These are phyloP conservation scores for Crambe crambe DNA, from an alignment of 37 sponge, comb jelly and placozoan genomes.

Conservation along the genomic window DNA sequence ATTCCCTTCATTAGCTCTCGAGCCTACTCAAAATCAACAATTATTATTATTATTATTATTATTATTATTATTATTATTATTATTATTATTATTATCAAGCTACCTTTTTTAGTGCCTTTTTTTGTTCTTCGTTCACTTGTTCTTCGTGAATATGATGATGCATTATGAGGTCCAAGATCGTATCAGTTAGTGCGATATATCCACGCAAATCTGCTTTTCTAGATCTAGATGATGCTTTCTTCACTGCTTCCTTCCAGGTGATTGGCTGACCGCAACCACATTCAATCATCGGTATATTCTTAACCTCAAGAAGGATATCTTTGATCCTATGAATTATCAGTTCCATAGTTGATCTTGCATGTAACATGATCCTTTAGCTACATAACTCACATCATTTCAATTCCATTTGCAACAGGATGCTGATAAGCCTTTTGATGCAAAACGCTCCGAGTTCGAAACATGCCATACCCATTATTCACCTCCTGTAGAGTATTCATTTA, in stretches of 20 bases:
- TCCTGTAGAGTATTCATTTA: constrained; percentile 15
- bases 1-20: no score
- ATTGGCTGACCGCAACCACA: background rate
- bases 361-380: background rate
- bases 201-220: background rate
- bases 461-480: constrained; percentile 1
- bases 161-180: background rate
- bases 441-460: constrained; percentile 20
- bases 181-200: background rate
- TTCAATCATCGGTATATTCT: background rate
- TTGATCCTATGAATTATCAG: background rate
- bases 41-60: no score
- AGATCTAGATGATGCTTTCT: background rate
- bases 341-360: background rate
- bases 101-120: no score
- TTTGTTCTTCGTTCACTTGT: no score
- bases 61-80: no score
- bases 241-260: background rate
- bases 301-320: background rate
- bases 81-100: no score
- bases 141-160: no score
- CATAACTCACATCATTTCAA: constrained; percentile 24
- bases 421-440: constrained; percentile 29
- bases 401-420: background rate
- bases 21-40: no score